Evolutionary conservation across 2,888 invertebrate genomes (phyloP).

Genomic region (Tinea trinotella): DNA sequence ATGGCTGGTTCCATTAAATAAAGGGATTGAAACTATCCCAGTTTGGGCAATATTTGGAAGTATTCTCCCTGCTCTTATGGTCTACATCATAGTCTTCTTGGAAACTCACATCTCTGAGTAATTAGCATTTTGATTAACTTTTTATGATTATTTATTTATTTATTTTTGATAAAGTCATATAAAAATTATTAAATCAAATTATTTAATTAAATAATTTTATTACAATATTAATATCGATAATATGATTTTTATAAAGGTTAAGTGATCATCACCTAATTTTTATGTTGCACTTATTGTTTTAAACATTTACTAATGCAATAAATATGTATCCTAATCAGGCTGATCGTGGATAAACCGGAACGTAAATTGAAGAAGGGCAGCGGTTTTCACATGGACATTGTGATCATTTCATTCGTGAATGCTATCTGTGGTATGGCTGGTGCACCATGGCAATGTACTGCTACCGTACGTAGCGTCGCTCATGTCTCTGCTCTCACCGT

Average conservation of each 20-base stretch:
- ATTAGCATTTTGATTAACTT: slow-evolving; percentile 36
- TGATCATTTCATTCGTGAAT: slow-evolving; percentile 89
- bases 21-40: slow-evolving; percentile 72
- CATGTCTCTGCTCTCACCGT: slow-evolving; percentile 95
- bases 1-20: slow-evolving; percentile 87
- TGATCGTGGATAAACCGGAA: slow-evolving; percentile 95
- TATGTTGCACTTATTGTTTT: too few relatives aligned
- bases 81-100: slow-evolving; percentile 97
- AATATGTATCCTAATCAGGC: slow-evolving; percentile 65
- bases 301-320: too few relatives aligned
- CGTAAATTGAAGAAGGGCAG: slow-evolving; percentile 93
- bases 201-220: too few relatives aligned
- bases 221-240: too few relatives aligned
- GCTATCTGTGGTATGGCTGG: slow-evolving; percentile 90
- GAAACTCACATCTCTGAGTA: slow-evolving; percentile 98
- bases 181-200: background rate
- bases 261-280: too few relatives aligned
- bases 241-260: too few relatives aligned
- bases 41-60: slow-evolving; percentile 87
- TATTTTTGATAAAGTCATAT: background rate
- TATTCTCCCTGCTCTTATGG: slow-evolving; percentile 89
- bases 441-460: slow-evolving; percentile 97
- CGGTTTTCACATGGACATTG: slow-evolving; percentile 96
- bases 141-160: background rate
- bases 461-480: slow-evolving; percentile 94